Evolutionary conservation across 2,113 vertebrate species (phyloP), one percentile per base, ranked within the genome.

Genomic region (Suncus etruscus): DNA sequence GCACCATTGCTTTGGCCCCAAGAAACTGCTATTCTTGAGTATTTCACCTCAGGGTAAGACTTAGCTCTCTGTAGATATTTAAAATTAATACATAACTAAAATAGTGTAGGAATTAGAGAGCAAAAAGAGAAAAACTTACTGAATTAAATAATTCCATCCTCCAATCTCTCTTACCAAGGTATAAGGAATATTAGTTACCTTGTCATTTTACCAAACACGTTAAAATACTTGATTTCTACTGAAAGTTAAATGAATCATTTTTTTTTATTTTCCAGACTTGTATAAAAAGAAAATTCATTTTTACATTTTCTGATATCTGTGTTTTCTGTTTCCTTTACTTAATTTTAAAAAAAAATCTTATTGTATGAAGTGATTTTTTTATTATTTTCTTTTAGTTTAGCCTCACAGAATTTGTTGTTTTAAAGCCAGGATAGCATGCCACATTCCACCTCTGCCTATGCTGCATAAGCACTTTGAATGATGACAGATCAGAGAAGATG

Each of bases 361-460:
- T 95, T 94, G 95, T 96, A 93, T 91, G 85, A 96, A 96, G 94
- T 91, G 93, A 95, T 92, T 97, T 96, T 96, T 88, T 91, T 92
- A 96, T 97, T 89, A 96, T 97, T 97, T 85, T 92, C 77, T 96
- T 97, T 97, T 94, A 95, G 95, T 93, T 97, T 94, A 97, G 93
- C 77, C 83, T 94, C 94, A 96, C 94, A 94, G 91, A 97, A 95
- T 95, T 93, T 95, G 70, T 97, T 97, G 91, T 96, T 96, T 86
- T 91, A 73, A 91, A 91, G 82, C 87, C 93, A 16, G 94, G 95
- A 89, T 87, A 84, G 77, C 66, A 25, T 58, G 74, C 91, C 92
- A 86, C 83, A 86, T 94, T 87, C 87, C 83, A 94, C 87, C 82
- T 66, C 91, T 92, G 92, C 87, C 82, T 86, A 82, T 9, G 25